Evolutionary conservation across 2,113 vertebrate species (phyloP).

Genomic region (Gorilla gorilla): DNA sequence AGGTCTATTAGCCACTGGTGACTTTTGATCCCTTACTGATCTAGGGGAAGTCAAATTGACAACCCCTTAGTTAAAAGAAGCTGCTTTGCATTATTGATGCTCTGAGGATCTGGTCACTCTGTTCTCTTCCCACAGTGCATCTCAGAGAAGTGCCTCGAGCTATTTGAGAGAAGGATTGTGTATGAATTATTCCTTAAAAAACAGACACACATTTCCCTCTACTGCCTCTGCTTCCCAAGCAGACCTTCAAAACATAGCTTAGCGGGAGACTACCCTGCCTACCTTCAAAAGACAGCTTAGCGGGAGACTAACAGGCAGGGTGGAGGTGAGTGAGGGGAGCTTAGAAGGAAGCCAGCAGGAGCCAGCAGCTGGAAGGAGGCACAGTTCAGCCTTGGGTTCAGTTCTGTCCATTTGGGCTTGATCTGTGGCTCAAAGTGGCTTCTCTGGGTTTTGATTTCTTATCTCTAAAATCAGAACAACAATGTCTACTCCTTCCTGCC

Average conservation of each 20-base stretch:
- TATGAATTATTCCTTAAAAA: conserved; percentile 76
- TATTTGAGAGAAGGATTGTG: conserved; percentile 48
- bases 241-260: conserved; percentile 64
- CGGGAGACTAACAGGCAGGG: neutral
- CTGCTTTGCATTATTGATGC: conserved; percentile 53
- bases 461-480: conserved; percentile 36
- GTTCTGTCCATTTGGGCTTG: neutral
- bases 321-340: neutral
- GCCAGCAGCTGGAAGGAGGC: neutral
- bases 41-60: conserved; percentile 37
- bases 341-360: neutral
- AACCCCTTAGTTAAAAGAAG: conserved; percentile 58
- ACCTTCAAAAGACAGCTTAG: conserved; percentile 32
- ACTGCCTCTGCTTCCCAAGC: conserved; percentile 44
- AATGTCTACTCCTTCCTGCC: neutral
- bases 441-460: conserved; percentile 35
- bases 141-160: conserved; percentile 58
- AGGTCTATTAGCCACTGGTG: conserved; percentile 48
- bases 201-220: conserved; percentile 42
- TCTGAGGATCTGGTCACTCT: neutral
- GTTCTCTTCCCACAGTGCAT: neutral
- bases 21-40: conserved; percentile 64
- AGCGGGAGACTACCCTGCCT: neutral
- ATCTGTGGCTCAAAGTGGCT: conserved; percentile 42
- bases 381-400: neutral